phyloP scores from a whole-genome alignment of 2,113 vertebrate genomes.

The Thermophis baileyi region DNA sequence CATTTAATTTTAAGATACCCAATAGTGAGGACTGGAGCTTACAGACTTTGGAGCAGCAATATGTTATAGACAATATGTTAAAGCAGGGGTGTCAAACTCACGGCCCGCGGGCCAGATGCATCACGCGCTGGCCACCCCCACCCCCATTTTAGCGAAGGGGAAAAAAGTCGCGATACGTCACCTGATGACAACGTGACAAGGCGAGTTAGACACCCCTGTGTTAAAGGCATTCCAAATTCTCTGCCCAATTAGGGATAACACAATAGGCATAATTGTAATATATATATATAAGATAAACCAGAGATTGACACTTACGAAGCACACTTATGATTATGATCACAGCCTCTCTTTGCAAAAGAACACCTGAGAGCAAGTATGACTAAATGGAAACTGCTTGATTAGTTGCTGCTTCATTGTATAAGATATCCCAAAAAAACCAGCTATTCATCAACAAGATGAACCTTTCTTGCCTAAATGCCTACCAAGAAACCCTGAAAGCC shows the following conservation, averaged over 20 bases:
- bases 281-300: neutral
- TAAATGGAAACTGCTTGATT: neutral
- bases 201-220: neutral
- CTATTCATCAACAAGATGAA: neutral
- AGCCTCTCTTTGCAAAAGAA: neutral
- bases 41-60: neutral
- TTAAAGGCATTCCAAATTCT: neutral
- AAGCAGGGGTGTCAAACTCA: neutral
- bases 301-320: neutral
- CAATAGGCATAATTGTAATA: neutral
- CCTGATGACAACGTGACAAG: no score
- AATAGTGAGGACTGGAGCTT: neutral
- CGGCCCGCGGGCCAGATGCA: no score
- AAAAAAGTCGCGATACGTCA: no score
- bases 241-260: neutral
- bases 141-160: no score
- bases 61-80: neutral
- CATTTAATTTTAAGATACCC: neutral
- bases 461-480: neutral
- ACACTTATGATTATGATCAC: no score
- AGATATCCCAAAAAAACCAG: neutral
- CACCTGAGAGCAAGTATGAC: neutral
- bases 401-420: neutral
- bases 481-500: neutral
- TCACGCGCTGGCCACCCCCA: no score